These are phyloP conservation scores for Sphenodon punctatus DNA, from an alignment of 2,797 vertebrate species.

Conservation along the genomic window DNA sequence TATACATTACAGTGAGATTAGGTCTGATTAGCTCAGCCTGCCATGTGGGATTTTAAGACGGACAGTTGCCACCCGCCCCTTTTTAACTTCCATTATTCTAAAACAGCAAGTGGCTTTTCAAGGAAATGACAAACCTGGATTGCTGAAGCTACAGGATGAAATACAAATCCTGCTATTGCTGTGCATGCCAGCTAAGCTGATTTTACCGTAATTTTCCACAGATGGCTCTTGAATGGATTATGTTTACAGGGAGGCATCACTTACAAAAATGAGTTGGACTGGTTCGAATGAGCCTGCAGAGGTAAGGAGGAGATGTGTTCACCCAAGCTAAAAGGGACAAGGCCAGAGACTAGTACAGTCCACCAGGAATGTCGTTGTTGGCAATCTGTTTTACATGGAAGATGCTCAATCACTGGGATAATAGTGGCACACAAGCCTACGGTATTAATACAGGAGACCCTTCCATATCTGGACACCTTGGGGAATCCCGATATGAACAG, in stretches of 20 bases:
- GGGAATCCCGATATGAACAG: too few relatives aligned
- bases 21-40: conserved; percentile 25
- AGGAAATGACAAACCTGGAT: conserved; percentile 22
- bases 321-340: neutral
- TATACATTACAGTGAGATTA: conserved; percentile 13
- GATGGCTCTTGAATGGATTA: conserved; percentile 21
- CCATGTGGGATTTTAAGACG: conserved; percentile 7
- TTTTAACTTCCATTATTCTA: conserved; percentile 33
- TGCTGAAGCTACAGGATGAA: conserved; percentile 18
- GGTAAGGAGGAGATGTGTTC: neutral
- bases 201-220: conserved; percentile 47
- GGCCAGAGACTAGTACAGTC: too few relatives aligned
- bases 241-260: neutral
- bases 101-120: conserved; percentile 31
- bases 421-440: too few relatives aligned
- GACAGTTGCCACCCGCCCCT: neutral
- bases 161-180: conserved; percentile 32
- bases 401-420: neutral
- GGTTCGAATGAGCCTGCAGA: neutral
- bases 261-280: conserved; percentile 3
- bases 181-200: conserved; percentile 28
- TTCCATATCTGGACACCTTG: too few relatives aligned
- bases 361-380: neutral
- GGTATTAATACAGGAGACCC: too few relatives aligned
- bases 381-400: neutral